Base-by-base conservation (phyloP, 2,113 vertebrate genomes). In the Bufo gargarizans region DNA sequence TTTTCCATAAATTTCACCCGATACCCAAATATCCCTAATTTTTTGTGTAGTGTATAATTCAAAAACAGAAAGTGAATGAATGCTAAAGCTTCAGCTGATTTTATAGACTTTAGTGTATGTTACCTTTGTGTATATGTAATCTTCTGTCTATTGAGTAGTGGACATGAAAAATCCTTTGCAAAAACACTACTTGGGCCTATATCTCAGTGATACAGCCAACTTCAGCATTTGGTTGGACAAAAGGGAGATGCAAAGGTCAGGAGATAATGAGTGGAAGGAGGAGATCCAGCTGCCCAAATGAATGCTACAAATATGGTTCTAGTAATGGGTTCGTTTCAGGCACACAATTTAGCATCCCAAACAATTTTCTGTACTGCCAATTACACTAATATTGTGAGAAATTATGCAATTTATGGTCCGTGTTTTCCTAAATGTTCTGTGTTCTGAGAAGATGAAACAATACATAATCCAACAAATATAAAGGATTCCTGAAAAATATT, bases 231-330 rank as follows among this genome's bases (percentile, higher is more conserved):
- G 78, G 56, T 81, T 61, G 12, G 50, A 58, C 19, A 56, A 79
- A 33, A 58, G 53, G 50, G 56, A 45, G 22, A 45, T 59, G 43
- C 78, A 81, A 45, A 81, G 78, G 58, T 56, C 78, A 81, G 7
- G 56, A 81, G 78, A 59, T 81, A 81, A 81, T 81, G 78, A 81
- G 78, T 56, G 55, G 56, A 81, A 61, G 78, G 78, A 81, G 56
- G 78, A 81, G 56, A 81, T 45, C 78, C 78, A 81, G 78, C 78
- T 81, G 78, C 56, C 78, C 78, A 81, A 81, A 81, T 81, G 78
- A 61, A 61, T 81, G 78, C 47, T 59, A 81, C 56, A 81, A 81
- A 81, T 81, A 81, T 81, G 78, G 78, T 81, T 81, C 78, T 81
- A 56, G n/a, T 59, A 59, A 81, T 81, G 78, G 78, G 78, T 81